Percentiles rank a stretch among this genome's conserved stretches.
Conservation (phyloP, 1,140 invertebrate species). For the Parapsyche elsis region DNA sequence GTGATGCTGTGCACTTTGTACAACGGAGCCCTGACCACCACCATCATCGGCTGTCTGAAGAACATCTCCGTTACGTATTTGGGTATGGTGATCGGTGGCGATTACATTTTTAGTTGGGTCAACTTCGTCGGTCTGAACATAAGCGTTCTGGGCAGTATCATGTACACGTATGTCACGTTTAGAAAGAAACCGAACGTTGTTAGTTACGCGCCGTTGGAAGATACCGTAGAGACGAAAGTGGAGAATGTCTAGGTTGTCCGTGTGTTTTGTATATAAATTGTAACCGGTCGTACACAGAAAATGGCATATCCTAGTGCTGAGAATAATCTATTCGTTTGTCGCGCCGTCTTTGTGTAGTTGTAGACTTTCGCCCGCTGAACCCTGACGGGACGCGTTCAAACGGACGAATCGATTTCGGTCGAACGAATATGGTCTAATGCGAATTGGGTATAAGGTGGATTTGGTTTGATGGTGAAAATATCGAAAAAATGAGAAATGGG, state of each 20-base stretch:
- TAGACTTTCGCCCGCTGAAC: too few relatives aligned
- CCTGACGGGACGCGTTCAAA: too few relatives aligned
- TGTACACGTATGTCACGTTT: conserved; percentile 85
- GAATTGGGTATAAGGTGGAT: too few relatives aligned
- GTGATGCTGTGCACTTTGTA: conserved; percentile 94
- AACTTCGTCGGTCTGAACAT: conserved; percentile 97
- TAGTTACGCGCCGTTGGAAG: conserved; percentile 46
- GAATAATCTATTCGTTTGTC: too few relatives aligned
- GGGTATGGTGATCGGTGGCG: conserved; percentile 97
- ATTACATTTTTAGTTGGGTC: conserved; percentile 93
- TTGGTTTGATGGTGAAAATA: too few relatives aligned
- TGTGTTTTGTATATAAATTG: too few relatives aligned
- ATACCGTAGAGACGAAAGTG: neutral
- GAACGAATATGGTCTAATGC: too few relatives aligned
- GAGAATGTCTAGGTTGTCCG: conserved; percentile 28
- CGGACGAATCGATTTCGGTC: too few relatives aligned
- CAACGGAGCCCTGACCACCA: conserved; percentile 98
- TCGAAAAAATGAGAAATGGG: too few relatives aligned
- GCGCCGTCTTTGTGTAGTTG: too few relatives aligned
- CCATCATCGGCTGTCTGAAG: conserved; percentile 98
- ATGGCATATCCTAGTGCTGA: too few relatives aligned
- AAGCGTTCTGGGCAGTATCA: conserved; percentile 83
- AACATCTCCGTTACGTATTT: conserved; percentile 92
- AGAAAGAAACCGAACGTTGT: conserved; percentile 67
- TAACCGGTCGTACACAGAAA: too few relatives aligned